Evolutionary conservation across 2,113 vertebrate genomes (phyloP).

Genomic region (Thinocorus orbignyianus): DNA sequence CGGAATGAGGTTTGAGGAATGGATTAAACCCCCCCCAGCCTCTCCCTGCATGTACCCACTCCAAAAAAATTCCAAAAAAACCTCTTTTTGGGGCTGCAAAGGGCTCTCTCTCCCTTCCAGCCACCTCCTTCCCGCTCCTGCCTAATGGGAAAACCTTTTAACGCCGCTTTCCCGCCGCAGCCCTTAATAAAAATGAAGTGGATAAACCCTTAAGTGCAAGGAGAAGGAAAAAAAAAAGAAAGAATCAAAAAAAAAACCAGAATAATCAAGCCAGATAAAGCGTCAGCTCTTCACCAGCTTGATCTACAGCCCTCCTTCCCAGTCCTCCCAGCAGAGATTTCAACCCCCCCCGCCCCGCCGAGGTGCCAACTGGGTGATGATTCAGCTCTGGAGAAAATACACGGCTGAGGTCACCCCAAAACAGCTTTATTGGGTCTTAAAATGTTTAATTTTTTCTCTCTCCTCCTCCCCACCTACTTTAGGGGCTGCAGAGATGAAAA

Average conservation of each 20-base stretch:
- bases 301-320: not conserved
- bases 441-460: not conserved
- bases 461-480: not conserved
- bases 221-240: not conserved
- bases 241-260: not conserved
- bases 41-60: not conserved
- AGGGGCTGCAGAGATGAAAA: not conserved
- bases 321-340: not conserved
- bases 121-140: not conserved
- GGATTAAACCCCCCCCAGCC: not conserved
- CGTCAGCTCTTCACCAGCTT: not conserved
- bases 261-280: not conserved
- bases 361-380: not conserved
- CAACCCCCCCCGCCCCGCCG: not conserved
- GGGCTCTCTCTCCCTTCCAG: not conserved
- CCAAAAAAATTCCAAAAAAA: not conserved
- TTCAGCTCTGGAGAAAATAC: not conserved
- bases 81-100: not conserved
- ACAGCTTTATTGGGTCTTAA: not conserved
- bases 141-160: conserved; percentile 18
- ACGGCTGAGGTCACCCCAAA: conserved; percentile 13
- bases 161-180: conserved; percentile 7
- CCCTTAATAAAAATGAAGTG: not conserved
- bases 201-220: not conserved
- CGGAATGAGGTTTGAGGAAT: not conserved